Evolutionary conservation across 2,113 vertebrate genomes (phyloP).

Genomic region (Hipposideros armiger): DNA sequence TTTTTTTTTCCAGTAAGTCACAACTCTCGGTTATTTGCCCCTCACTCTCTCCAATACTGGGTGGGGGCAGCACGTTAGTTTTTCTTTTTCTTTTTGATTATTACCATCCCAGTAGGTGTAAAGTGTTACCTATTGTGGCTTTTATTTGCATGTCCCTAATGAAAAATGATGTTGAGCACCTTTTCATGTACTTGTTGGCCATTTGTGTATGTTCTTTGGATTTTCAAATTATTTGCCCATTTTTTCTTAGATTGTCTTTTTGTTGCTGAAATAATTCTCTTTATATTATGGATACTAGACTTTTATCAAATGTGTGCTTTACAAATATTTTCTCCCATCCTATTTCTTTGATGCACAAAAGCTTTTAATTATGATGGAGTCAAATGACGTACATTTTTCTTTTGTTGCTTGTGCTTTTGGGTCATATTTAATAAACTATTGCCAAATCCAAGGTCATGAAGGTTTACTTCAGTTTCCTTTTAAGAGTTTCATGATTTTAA

Average conservation of each 20-base stretch:
- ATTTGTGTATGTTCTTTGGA: not conserved
- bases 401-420: not conserved
- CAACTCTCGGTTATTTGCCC: not conserved
- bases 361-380: not conserved
- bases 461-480: not conserved
- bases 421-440: not conserved
- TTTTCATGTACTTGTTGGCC: not conserved
- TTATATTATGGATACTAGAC: not conserved
- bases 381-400: not conserved
- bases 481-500: conserved; percentile 13
- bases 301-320: not conserved
- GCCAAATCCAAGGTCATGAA: not conserved
- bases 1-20: not conserved
- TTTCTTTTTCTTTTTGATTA: not conserved
- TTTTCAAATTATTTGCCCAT: not conserved
- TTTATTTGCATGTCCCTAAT: not conserved
- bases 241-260: not conserved
- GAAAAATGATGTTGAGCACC: not conserved
- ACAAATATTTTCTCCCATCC: not conserved
- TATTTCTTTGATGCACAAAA: not conserved
- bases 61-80: not conserved
- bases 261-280: not conserved
- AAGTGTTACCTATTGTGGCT: not conserved
- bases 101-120: not conserved
- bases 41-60: not conserved